Conservation (phyloP, 2,888 invertebrate genomes). For the Panzeria rudis region DNA sequence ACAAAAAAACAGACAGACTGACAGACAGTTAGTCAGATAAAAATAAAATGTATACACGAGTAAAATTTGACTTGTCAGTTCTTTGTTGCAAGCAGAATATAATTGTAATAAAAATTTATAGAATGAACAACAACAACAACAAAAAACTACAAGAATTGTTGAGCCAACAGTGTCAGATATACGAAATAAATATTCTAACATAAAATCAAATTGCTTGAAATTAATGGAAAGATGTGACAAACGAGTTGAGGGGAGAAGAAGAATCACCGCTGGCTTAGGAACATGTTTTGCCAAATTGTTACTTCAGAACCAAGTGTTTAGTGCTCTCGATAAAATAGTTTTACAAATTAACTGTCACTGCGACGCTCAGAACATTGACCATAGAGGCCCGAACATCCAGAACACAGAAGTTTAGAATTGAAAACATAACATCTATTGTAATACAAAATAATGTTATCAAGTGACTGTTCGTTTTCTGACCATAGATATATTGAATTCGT, state of each 20-base stretch:
- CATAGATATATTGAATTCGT: too few species aligned
- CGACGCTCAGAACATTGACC: too few species aligned
- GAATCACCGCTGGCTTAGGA: not conserved
- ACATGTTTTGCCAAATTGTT: too few species aligned
- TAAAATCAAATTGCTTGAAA: slow-evolving; percentile 9
- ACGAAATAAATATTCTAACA: slow-evolving; percentile 13
- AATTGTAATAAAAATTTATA: slow-evolving; percentile 18
- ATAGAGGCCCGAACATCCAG: too few species aligned
- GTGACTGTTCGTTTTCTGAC: too few species aligned
- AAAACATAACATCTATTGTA: too few species aligned
- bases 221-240: not conserved
- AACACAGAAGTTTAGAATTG: too few species aligned
- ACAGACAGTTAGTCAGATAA: slow-evolving; percentile 12
- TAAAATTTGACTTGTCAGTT: slow-evolving; percentile 10
- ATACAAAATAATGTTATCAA: too few species aligned
- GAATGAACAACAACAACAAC: not conserved
- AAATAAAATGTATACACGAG: slow-evolving; percentile 18
- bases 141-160: slow-evolving; percentile 5
- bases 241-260: not conserved
- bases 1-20: not conserved
- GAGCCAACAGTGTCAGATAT: not conserved
- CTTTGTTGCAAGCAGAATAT: slow-evolving; percentile 12
- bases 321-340: too few species aligned
- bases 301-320: too few species aligned
- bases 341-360: too few species aligned